phyloP scores from a whole-genome alignment of 2,113 vertebrate species.

The Meles meles region DNA sequence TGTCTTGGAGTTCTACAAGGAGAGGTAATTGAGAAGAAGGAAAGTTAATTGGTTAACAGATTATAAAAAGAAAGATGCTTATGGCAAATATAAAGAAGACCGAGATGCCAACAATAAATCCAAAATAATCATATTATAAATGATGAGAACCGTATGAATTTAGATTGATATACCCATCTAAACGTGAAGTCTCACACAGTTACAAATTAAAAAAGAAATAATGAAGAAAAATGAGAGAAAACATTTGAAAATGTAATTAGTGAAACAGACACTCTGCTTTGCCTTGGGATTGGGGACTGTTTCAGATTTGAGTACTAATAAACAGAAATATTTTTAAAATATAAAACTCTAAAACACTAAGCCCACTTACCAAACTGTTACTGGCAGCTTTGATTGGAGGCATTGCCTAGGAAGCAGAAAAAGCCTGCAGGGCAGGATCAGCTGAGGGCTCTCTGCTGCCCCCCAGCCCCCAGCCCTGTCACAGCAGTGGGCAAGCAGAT shows the following conservation, averaged over 20 bases:
- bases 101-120: background rate
- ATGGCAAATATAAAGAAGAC: background rate
- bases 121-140: background rate
- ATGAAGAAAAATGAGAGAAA: background rate
- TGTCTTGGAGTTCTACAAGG: background rate
- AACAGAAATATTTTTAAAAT: background rate
- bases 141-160: background rate
- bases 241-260: background rate
- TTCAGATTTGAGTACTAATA: background rate
- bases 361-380: background rate
- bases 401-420: background rate
- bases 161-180: background rate
- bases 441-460: accelerated
- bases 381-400: background rate
- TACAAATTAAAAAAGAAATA: background rate
- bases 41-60: background rate
- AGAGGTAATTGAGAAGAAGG: background rate
- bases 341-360: background rate
- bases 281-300: background rate
- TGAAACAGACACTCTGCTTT: background rate
- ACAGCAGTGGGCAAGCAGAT: accelerated
- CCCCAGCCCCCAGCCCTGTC: too few relatives aligned
- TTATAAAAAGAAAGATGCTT: background rate
- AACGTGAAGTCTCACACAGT: background rate
- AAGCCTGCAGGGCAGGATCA: background rate